Percentiles rank a stretch among this genome's conserved stretches.
phyloP scores from a whole-genome alignment of 2,113 vertebrate genomes.

The Lasiurus cinereus region DNA sequence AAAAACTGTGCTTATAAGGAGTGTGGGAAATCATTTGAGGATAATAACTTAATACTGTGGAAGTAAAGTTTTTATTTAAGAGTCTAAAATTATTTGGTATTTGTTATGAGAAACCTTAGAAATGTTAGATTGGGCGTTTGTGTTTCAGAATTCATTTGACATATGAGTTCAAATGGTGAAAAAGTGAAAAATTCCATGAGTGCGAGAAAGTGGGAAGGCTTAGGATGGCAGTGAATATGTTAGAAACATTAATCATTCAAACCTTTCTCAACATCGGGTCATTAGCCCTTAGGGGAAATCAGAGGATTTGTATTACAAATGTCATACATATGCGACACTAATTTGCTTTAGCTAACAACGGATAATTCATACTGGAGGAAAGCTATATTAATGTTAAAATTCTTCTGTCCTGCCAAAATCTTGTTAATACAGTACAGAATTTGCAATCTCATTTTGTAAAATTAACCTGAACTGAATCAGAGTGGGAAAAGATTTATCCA shows the following conservation, averaged over 20 bases:
- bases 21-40: background rate
- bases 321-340: background rate
- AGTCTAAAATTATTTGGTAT: background rate
- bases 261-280: background rate
- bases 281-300: background rate
- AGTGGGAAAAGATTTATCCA: background rate
- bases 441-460: background rate
- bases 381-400: background rate
- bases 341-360: constrained; percentile 13
- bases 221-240: background rate
- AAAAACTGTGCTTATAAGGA: background rate
- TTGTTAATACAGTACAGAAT: background rate
- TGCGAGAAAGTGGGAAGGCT: background rate
- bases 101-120: background rate
- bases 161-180: background rate
- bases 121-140: background rate
- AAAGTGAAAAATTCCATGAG: background rate
- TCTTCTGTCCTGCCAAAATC: background rate
- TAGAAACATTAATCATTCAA: background rate
- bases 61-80: background rate
- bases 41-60: background rate
- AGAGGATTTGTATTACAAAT: background rate
- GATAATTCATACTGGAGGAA: constrained; percentile 12
- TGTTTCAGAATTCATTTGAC: constrained; percentile 38
- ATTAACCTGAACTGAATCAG: background rate